Evolutionary conservation across 2,797 vertebrate genomes (phyloP).

Genomic region (Poecilia picta): DNA sequence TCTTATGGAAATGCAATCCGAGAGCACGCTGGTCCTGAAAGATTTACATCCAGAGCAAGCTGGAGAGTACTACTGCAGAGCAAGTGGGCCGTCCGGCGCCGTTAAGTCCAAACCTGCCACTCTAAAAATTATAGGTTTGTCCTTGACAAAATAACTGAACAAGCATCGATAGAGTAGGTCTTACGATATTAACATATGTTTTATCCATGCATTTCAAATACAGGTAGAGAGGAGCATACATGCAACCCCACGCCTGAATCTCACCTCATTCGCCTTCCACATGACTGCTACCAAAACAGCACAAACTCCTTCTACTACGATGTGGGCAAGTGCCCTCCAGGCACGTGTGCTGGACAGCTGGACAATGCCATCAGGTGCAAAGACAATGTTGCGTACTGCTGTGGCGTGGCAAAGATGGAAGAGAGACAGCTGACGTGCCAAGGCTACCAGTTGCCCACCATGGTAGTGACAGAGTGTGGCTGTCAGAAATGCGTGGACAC

Average conservation of each 20-base stretch:
- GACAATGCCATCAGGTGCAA: conserved; percentile 91
- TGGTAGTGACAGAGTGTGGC: conserved; percentile 87
- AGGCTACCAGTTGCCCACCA: conserved; percentile 90
- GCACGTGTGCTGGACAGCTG: conserved; percentile 84
- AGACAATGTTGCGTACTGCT: conserved; percentile 90
- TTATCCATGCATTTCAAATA: conserved; percentile 33
- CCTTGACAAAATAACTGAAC: conserved; percentile 1
- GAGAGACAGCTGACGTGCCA: conserved; percentile 86
- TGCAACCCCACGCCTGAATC: conserved; percentile 88
- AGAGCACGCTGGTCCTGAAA: conserved; percentile 88
- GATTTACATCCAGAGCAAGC: conserved; percentile 83
- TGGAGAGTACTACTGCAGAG: conserved; percentile 94
- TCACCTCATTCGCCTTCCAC: conserved; percentile 90
- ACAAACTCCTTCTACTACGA: conserved; percentile 92
- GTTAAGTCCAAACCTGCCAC: conserved; percentile 87
- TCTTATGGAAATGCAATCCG: conserved; percentile 84
- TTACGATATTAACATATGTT: conserved; percentile 19
- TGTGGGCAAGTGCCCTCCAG: conserved; percentile 88
- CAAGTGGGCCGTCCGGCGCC: conserved; percentile 86
- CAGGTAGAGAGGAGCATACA: conserved; percentile 83
- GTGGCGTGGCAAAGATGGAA: conserved; percentile 89
- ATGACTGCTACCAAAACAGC: conserved; percentile 93
- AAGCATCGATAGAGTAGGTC: background rate
- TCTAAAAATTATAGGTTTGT: conserved; percentile 89
- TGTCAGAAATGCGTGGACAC: conserved; percentile 92